phyloP scores from a whole-genome alignment of 2,888 invertebrate genomes.

The Cyrtodaria siliqua region DNA sequence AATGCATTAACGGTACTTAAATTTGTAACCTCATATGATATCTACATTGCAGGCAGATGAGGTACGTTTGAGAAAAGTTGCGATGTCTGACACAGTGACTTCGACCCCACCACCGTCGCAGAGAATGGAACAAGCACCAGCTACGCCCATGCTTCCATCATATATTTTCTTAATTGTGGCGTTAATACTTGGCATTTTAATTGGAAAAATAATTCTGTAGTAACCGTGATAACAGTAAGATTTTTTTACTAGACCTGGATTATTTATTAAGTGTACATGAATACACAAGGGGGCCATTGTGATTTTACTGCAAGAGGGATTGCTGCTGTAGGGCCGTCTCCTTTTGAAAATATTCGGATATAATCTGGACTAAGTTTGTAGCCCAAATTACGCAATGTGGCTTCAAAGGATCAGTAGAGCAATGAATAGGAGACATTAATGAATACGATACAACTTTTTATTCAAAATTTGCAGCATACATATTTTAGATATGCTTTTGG shows the following conservation, averaged over 20 bases:
- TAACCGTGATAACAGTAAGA: not conserved
- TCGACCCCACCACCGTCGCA: conserved; percentile 70
- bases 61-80: conserved; percentile 82
- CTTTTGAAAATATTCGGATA: too few species aligned
- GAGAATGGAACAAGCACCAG: conserved; percentile 27
- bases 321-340: too few species aligned
- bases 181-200: conserved; percentile 54
- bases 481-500: too few species aligned
- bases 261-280: conserved; percentile 3
- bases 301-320: not conserved
- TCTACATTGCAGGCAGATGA: conserved; percentile 78
- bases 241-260: conserved; percentile 5
- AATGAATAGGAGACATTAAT: too few species aligned
- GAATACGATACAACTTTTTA: too few species aligned
- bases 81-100: conserved; percentile 82
- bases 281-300: conserved; percentile 3
- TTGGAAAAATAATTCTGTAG: conserved; percentile 63
- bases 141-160: conserved; percentile 46
- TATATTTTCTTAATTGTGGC: conserved; percentile 58
- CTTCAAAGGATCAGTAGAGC: too few species aligned
- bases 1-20: too few species aligned
- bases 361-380: too few species aligned
- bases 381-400: too few species aligned
- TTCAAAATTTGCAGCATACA: too few species aligned
- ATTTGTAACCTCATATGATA: too few species aligned